These are phyloP conservation scores for Pseudorectes ferrugineus DNA, from an alignment of 2,113 vertebrate genomes.

Conservation along the genomic window DNA sequence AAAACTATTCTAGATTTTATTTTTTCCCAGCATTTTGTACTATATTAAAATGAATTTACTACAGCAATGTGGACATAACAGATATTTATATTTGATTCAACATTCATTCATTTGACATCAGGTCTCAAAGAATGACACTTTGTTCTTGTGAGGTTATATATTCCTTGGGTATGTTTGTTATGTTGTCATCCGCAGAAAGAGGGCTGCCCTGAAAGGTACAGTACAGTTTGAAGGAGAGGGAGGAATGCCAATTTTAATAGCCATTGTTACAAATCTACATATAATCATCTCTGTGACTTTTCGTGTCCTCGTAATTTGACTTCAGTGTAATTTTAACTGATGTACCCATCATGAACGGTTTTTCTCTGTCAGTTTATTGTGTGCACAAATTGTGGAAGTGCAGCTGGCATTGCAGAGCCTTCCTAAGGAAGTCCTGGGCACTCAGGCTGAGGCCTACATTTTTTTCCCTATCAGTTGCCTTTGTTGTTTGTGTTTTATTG, in stretches of 20 bases:
- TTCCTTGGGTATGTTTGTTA: conserved; percentile 16
- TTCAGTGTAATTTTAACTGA: conserved; percentile 2
- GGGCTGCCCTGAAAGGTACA: background rate
- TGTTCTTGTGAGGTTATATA: conserved; percentile 26
- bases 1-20: conserved; percentile 1
- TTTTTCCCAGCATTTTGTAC: background rate
- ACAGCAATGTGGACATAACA: conserved; percentile 8
- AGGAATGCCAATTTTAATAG: conserved; percentile 27
- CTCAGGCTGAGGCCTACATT: background rate
- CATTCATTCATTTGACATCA: conserved; percentile 53
- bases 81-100: conserved; percentile 61
- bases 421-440: background rate
- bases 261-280: conserved; percentile 5
- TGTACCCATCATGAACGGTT: background rate
- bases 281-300: background rate
- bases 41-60: conserved; percentile 51
- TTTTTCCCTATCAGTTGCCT: background rate
- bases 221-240: background rate
- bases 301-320: background rate
- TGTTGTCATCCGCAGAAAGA: conserved; percentile 11
- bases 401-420: background rate
- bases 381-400: background rate
- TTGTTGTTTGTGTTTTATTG: background rate
- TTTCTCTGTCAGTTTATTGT: conserved; percentile 5
- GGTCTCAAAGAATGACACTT: conserved; percentile 35